Percentiles rank a stretch among this genome's conserved stretches.
Conservation (phyloP, 2,797 vertebrate species). For the Dermochelys coriacea region DNA sequence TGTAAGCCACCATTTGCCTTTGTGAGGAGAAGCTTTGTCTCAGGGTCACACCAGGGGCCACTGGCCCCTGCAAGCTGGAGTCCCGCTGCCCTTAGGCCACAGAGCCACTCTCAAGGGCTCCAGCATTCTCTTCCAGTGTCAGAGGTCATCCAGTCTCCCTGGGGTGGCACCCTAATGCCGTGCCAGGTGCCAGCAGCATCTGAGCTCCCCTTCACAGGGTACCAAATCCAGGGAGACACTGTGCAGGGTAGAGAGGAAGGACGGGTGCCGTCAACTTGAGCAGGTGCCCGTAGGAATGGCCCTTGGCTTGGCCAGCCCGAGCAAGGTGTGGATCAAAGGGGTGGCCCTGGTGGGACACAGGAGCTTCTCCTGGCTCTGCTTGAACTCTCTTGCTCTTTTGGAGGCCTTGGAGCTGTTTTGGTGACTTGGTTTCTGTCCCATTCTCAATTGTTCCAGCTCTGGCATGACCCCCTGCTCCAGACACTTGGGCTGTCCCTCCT, state of each 20-base stretch:
- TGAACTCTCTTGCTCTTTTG: slow-evolving; percentile 23
- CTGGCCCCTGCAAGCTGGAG: slow-evolving; percentile 78
- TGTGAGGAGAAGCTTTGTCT: slow-evolving; percentile 86
- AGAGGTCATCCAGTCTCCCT: slow-evolving; percentile 67
- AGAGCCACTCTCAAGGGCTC: slow-evolving; percentile 79
- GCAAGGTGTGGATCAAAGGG: not conserved
- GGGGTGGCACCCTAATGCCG: slow-evolving; percentile 37
- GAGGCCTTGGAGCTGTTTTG: slow-evolving; percentile 58
- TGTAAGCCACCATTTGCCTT: slow-evolving; percentile 88
- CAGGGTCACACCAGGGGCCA: slow-evolving; percentile 81
- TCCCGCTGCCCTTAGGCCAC: slow-evolving; percentile 75
- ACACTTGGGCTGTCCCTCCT: slow-evolving; percentile 42
- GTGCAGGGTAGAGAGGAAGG: fast-evolving
- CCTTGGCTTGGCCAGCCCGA: not conserved
- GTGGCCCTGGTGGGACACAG: not conserved
- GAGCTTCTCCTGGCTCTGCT: not conserved
- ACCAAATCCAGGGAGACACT: not conserved
- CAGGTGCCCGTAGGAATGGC: not conserved
- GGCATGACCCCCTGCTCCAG: not conserved
- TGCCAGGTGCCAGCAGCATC: slow-evolving; percentile 48
- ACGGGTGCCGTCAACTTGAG: not conserved
- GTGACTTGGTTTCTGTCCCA: slow-evolving; percentile 27
- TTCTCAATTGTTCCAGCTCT: not conserved
- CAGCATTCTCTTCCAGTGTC: slow-evolving; percentile 80
- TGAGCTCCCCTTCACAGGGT: slow-evolving; percentile 52